These are phyloP conservation scores for Chironomus striatipennis DNA, from an alignment of 1,140 invertebrate species.

Conservation along the genomic window DNA sequence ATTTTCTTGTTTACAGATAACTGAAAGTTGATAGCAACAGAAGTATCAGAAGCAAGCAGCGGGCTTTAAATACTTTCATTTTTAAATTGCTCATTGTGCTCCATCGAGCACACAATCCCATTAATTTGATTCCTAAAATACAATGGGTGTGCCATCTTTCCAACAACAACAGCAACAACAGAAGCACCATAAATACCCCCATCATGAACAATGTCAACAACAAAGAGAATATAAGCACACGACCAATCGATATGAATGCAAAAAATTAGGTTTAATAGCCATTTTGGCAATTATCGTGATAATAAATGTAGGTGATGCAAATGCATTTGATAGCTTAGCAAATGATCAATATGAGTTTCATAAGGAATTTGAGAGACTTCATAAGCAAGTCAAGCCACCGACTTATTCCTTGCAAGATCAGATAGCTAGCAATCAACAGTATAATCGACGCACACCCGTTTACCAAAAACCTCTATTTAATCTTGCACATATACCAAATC, in stretches of 20 bases:
- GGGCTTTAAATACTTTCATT: not conserved
- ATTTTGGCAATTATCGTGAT: not conserved
- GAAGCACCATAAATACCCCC: too few relatives aligned
- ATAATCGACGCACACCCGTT: conserved; percentile 4
- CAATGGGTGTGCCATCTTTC: conserved; percentile 19
- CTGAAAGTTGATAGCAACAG: not conserved
- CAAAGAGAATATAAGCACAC: not conserved
- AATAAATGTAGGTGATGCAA: not conserved
- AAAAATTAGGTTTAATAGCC: conserved; percentile 7
- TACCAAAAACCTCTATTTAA: not conserved
- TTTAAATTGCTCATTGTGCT: not conserved
- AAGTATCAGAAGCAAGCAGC: not conserved
- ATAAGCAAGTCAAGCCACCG: not conserved
- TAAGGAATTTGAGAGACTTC: conserved; percentile 18
- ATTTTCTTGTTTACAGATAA: conserved; percentile 4
- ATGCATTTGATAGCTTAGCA: not conserved
- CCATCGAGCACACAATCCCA: not conserved
- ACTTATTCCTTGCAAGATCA: conserved; percentile 7
- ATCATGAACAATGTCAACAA: too few relatives aligned
- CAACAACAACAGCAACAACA: not conserved
- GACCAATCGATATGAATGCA: conserved; percentile 15
- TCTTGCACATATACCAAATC: not conserved
- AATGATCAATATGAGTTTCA: not conserved
- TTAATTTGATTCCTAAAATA: not conserved
- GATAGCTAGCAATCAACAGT: not conserved